These are phyloP conservation scores for Gambusia yucatana DNA, from an alignment of 2,797 vertebrate genomes.

Conservation along the genomic window DNA sequence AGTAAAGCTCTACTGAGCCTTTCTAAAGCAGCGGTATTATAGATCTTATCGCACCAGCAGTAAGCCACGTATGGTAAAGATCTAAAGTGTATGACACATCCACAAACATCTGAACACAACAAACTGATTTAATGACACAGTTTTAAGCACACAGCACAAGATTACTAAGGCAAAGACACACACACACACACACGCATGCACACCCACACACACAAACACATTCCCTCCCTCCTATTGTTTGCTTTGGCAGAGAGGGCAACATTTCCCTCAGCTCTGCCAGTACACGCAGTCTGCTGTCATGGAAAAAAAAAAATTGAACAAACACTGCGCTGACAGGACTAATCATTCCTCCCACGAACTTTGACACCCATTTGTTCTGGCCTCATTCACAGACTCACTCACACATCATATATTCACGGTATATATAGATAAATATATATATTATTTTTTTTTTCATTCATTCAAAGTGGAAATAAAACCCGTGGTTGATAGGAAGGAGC, in stretches of 20 bases:
- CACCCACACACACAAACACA: conserved; percentile 11
- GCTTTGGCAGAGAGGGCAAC: conserved; percentile 80
- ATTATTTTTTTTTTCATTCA: conserved; percentile 32
- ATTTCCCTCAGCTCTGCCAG: conserved; percentile 81
- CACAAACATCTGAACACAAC: conserved; percentile 42
- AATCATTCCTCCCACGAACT: conserved; percentile 74
- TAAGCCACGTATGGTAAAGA: conserved; percentile 18
- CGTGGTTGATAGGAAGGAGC: conserved; percentile 45
- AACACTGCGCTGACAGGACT: conserved; percentile 74
- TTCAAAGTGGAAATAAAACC: conserved; percentile 43
- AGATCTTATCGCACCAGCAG: background rate
- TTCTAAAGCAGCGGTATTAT: background rate
- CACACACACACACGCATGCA: conserved; percentile 9
- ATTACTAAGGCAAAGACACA: conserved; percentile 7
- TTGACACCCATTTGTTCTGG: conserved; percentile 68
- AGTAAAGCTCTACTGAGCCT: background rate
- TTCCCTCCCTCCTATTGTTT: conserved; percentile 64
- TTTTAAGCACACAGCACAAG: conserved; percentile 38
- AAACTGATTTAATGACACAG: conserved; percentile 53
- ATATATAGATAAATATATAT: background rate
- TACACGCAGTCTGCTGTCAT: conserved; percentile 83
- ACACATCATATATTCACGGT: conserved; percentile 4
- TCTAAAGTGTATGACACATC: conserved; percentile 51
- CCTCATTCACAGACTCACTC: conserved; percentile 52
- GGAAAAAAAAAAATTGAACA: conserved; percentile 83